Base-by-base conservation (phyloP, 2,888 invertebrate species). In the Oligia fasciuncula region DNA sequence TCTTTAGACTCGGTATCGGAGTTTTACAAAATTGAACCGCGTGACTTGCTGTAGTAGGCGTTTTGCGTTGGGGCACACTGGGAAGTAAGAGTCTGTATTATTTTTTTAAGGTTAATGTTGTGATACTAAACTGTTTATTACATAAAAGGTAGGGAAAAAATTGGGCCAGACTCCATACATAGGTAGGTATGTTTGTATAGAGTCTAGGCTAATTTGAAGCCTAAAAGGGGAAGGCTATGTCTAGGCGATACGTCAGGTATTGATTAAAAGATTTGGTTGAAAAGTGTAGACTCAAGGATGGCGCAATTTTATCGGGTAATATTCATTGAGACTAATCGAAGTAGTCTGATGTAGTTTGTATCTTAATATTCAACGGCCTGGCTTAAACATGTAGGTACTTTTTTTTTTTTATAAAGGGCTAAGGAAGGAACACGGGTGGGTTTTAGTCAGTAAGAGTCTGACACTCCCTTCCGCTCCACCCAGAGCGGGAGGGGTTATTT, bases 11-110 rank as follows among this genome's bases (percentile, higher is more conserved):
- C 91, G 90, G 90, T 91, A 91, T 89, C 91, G 88, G 90, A 91
- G 91, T 94, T 95, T 93, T 88, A 93, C 91, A 90, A 95, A 95
- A 95, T 96, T 95, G 94, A 91, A 84, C 93, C 92, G 92, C 94
- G 94, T 95, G 96, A 95, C 96, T 95, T 95, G 95, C 95, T 86
- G 85, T 92, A 92, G 91, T 93, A 90, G 90, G 89, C 88, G 79
- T 85, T 90, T 83, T 72, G 85, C 81, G 68, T 84, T 84, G 85
- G 5, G 88, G 71, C 83, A 90, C 91, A 93, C 86, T 85, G 85
- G 65, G 91, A 67, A 43, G 46, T n/a, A 57, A 29, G 0, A 49
- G 3, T 65, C 17, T 17, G 2, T 65, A 14, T 49, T 67, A 54
- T 51, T 23, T 9, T 54, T 29, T 29, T 29, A 29, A 29, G 29